Conservation (phyloP, 2,113 vertebrate genomes). For the Hiodon tergisus region DNA sequence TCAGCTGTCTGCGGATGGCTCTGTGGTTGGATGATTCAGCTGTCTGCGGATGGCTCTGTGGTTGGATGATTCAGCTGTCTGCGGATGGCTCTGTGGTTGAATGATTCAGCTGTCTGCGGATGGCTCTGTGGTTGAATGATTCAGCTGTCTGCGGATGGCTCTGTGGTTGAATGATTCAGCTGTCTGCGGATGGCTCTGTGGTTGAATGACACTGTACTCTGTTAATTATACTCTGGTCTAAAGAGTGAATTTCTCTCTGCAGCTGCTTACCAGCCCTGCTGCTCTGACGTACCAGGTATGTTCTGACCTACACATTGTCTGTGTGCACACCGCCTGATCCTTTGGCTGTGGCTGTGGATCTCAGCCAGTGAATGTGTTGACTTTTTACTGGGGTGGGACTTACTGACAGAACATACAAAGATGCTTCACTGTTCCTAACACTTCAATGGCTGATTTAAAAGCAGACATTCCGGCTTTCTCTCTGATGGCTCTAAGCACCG, state of each 20-base stretch:
- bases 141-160: neutral
- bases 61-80: neutral
- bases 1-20: conserved; percentile 25
- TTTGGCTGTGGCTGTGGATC: conserved; percentile 26
- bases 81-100: neutral
- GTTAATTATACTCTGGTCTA: conserved; percentile 36
- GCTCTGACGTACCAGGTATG: conserved; percentile 65
- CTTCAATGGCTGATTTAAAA: neutral
- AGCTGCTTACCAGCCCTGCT: conserved; percentile 56
- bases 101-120: neutral
- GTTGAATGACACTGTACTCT: conserved; percentile 4
- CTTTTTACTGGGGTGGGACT: conserved; percentile 1
- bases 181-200: conserved; percentile 3
- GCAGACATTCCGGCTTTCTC: neutral
- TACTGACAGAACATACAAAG: neutral
- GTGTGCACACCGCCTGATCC: neutral
- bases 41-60: neutral
- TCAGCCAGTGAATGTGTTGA: conserved; percentile 11
- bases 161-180: neutral
- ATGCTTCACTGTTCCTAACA: neutral
- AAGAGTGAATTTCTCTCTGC: conserved; percentile 61
- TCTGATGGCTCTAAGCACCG: neutral
- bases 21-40: conserved; percentile 17
- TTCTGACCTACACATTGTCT: conserved; percentile 33
- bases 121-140: neutral